A percentile compares a stretch with the other conserved stretches of the same genome.
Conservation (phyloP, 2,888 invertebrate genomes). For the Leucoma salicis region DNA sequence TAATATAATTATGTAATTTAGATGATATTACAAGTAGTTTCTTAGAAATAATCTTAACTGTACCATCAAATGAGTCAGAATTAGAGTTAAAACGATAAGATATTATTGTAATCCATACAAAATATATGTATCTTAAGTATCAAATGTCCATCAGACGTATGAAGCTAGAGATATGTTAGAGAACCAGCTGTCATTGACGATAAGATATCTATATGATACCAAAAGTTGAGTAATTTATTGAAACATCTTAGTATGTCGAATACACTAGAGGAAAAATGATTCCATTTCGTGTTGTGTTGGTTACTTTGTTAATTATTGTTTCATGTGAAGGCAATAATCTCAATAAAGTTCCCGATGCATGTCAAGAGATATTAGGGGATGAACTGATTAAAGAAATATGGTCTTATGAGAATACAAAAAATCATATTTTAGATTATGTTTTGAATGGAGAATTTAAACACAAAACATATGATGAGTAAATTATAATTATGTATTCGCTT, state of each 20-base stretch:
- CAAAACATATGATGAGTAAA: slow-evolving; percentile 80
- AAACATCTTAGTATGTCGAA: slow-evolving; percentile 40
- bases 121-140: slow-evolving; percentile 20
- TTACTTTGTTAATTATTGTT: slow-evolving; percentile 43
- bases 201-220: slow-evolving; percentile 49
- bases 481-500: slow-evolving; percentile 14
- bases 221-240: slow-evolving; percentile 29
- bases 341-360: slow-evolving; percentile 46
- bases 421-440: slow-evolving; percentile 77
- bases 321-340: slow-evolving; percentile 48
- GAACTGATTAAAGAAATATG: slow-evolving; percentile 82
- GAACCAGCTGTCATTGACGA: slow-evolving; percentile 27
- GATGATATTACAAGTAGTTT: too few species aligned
- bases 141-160: slow-evolving; percentile 40
- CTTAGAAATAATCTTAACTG: too few species aligned
- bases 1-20: too few species aligned
- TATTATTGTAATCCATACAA: slow-evolving; percentile 26
- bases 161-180: slow-evolving; percentile 40
- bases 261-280: slow-evolving; percentile 46
- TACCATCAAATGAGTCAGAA: slow-evolving; percentile 14
- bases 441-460: slow-evolving; percentile 78
- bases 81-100: slow-evolving; percentile 35
- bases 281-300: slow-evolving; percentile 35
- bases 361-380: slow-evolving; percentile 61
- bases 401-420: slow-evolving; percentile 73